Evolutionary conservation across 1,140 invertebrate genomes (phyloP).

Genomic region (Amyelois transitella): DNA sequence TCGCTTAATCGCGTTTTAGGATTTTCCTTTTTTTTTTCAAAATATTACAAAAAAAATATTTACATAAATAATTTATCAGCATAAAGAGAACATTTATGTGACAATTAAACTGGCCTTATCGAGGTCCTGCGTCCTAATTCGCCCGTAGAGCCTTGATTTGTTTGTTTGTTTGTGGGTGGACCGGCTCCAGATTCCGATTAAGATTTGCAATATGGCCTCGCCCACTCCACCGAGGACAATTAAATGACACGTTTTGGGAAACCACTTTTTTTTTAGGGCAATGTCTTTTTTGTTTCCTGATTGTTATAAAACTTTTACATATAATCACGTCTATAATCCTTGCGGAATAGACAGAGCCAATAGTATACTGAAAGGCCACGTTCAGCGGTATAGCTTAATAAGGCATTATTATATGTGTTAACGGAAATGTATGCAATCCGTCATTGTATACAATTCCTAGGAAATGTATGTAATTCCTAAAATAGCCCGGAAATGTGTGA

Average conservation of each 20-base stretch:
- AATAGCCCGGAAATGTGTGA: no score
- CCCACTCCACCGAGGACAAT: background rate
- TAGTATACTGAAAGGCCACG: no score
- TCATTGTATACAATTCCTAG: no score
- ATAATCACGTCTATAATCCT: no score
- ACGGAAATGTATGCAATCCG: no score
- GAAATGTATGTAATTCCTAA: no score
- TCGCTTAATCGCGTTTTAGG: no score
- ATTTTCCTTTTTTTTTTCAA: no score
- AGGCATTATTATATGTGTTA: no score
- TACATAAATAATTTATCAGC: background rate
- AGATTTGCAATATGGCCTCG: background rate
- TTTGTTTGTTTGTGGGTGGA: background rate
- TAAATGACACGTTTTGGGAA: background rate
- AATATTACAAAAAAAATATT: no score
- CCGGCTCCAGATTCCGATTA: constrained; percentile 1
- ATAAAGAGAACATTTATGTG: background rate
- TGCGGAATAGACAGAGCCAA: no score
- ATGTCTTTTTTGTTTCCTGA: background rate
- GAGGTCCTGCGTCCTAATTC: constrained; percentile 1
- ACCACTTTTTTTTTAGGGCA: background rate
- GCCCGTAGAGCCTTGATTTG: background rate
- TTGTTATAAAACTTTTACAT: background rate
- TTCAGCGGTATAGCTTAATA: no score
- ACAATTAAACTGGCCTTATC: background rate